Percentiles rank a stretch among this genome's conserved stretches.
phyloP scores from a whole-genome alignment of 2,113 vertebrate species.

The Archilochus colubris region DNA sequence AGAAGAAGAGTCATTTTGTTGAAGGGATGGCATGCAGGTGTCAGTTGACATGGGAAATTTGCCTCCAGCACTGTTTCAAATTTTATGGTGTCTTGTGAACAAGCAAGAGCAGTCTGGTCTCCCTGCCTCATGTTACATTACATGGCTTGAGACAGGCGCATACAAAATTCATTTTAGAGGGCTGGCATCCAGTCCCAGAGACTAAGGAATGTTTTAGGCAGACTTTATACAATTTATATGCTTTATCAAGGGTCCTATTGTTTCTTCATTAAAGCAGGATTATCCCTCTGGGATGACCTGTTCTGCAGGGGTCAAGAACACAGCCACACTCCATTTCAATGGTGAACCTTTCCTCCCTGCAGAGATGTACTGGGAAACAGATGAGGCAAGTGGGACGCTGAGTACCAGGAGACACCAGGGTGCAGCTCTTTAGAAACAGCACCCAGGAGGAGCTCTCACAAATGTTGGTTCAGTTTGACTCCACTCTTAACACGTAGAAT shows the following conservation, averaged over 20 bases:
- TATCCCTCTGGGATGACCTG: conserved; percentile 18
- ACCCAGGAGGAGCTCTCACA: background rate
- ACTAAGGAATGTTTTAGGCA: background rate
- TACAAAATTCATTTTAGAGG: background rate
- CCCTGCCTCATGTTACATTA: background rate
- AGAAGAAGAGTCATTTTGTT: background rate
- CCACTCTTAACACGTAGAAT: background rate
- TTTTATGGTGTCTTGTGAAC: background rate
- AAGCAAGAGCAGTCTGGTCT: background rate
- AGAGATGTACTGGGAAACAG: background rate
- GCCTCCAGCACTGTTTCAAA: background rate
- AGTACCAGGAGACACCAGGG: background rate
- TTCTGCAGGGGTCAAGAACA: conserved; percentile 8
- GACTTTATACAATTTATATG: background rate
- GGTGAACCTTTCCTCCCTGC: background rate
- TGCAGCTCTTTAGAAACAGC: background rate
- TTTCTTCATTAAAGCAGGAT: conserved; percentile 41
- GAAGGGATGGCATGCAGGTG: background rate
- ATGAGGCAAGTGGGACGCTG: background rate
- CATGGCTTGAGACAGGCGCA: background rate
- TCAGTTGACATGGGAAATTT: background rate
- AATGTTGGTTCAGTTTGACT: background rate
- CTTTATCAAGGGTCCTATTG: conserved; percentile 22
- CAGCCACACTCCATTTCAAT: background rate
- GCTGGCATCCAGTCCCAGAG: background rate